Conservation (phyloP, 2,888 invertebrate species). For the Eristalis pertinax region DNA sequence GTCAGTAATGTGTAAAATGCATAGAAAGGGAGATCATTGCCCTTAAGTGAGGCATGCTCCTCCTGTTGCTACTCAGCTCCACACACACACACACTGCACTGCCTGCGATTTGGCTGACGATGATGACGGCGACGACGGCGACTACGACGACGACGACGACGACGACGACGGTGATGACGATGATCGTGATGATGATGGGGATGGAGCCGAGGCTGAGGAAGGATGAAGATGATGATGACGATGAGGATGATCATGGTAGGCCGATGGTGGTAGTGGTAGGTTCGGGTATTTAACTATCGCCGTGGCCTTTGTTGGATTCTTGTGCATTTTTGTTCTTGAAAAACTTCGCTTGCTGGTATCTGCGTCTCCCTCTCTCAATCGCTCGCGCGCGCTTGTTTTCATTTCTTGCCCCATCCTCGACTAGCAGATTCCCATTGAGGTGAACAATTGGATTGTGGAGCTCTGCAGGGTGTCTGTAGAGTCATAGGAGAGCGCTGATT, state of each 20-base stretch:
- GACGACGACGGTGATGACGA: constrained; percentile 17
- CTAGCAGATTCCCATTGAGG: constrained; percentile 14
- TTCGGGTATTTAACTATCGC: constrained; percentile 69
- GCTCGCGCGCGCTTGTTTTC: background rate
- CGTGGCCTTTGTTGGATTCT: constrained; percentile 63
- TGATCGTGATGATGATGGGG: constrained; percentile 28
- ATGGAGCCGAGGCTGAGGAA: background rate
- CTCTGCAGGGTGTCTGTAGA: constrained; percentile 53
- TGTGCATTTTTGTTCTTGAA: constrained; percentile 47
- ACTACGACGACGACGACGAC: constrained; percentile 24
- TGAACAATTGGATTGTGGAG: constrained; percentile 62
- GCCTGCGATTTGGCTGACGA: constrained; percentile 40
- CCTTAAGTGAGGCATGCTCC: constrained; percentile 68
- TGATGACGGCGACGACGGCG: constrained; percentile 26
- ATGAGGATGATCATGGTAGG: constrained; percentile 23
- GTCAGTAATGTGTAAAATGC: constrained; percentile 71
- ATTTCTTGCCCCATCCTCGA: constrained; percentile 7
- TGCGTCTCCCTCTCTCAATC: background rate
- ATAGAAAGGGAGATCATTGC: constrained; percentile 72
- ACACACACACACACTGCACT: background rate
- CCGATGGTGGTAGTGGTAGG: constrained; percentile 24
- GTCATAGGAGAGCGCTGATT: constrained; percentile 31
- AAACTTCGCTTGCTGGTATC: background rate
- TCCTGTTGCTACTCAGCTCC: constrained; percentile 35
- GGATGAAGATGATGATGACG: constrained; percentile 30